phyloP scores from a whole-genome alignment of 2,888 invertebrate genomes.

The Gastracanthus pulcherrimus region DNA sequence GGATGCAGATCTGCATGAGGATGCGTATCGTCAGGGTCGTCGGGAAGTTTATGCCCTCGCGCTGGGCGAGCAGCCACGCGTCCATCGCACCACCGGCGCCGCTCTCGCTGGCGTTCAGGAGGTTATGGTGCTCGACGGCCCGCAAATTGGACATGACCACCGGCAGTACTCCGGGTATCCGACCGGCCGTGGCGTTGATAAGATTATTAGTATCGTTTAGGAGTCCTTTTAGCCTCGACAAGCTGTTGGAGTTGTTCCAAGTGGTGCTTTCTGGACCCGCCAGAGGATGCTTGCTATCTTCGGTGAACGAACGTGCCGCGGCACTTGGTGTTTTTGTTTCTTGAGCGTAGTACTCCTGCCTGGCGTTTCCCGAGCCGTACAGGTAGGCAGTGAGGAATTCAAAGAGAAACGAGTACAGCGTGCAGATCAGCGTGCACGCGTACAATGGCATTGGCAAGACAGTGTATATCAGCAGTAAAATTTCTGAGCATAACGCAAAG shows the following conservation, averaged over 20 bases:
- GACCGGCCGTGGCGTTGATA: conserved; percentile 22
- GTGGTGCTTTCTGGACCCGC: background rate
- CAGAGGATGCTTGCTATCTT: background rate
- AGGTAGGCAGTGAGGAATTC: conserved; percentile 79
- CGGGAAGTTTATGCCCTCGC: conserved; percentile 66
- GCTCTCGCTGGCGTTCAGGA: conserved; percentile 40
- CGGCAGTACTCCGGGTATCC: conserved; percentile 48
- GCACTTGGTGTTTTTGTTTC: conserved; percentile 8
- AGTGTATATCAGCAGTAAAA: conserved; percentile 94
- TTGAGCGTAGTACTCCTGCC: conserved; percentile 11
- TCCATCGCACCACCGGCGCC: background rate
- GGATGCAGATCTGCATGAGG: conserved; percentile 92
- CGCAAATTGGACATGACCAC: conserved; percentile 22
- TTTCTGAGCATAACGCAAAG: conserved; percentile 91
- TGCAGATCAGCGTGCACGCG: conserved; percentile 88
- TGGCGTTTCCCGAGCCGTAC: conserved; percentile 61
- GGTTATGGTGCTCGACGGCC: background rate
- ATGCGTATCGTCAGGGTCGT: conserved; percentile 82
- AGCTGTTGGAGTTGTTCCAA: background rate
- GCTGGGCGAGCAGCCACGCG: background rate
- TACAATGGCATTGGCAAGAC: conserved; percentile 94
- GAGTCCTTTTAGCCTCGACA: conserved; percentile 26
- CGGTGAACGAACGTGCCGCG: background rate
- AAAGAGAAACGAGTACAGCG: conserved; percentile 90
- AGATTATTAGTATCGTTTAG: conserved; percentile 20